A percentile compares a stretch with the other conserved stretches of the same genome.
Conservation (phyloP, 2,797 vertebrate genomes). For the Zenarchopterus dispar region DNA sequence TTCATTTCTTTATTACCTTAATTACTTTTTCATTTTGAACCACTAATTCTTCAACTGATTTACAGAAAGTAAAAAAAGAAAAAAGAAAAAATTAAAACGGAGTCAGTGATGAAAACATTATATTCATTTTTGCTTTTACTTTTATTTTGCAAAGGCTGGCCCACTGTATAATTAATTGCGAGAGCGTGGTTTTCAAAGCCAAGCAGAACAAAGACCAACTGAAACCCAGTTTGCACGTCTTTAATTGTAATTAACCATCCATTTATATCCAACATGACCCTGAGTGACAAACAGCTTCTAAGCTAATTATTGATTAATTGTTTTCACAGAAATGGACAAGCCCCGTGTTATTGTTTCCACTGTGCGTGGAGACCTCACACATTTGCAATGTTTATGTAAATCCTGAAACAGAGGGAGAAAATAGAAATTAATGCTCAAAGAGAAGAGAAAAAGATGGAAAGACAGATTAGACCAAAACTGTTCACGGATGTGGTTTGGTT, state of each 20-base stretch:
- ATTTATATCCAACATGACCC: slow-evolving; percentile 26
- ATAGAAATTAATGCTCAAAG: neutral
- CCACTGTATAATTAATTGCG: slow-evolving; percentile 29
- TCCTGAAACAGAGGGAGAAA: neutral
- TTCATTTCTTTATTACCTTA: no score
- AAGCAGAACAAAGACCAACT: slow-evolving; percentile 34
- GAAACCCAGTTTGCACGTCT: slow-evolving; percentile 20
- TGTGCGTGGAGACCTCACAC: neutral
- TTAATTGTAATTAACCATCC: slow-evolving; percentile 29
- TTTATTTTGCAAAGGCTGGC: slow-evolving; percentile 15
- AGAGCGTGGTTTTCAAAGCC: slow-evolving; percentile 22
- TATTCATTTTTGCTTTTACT: slow-evolving; percentile 16
- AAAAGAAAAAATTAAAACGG: neutral
- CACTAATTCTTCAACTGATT: no score
- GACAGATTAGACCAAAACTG: no score
- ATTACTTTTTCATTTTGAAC: no score
- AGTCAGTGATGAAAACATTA: slow-evolving; percentile 14
- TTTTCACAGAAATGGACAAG: slow-evolving; percentile 3
- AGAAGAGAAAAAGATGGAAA: neutral
- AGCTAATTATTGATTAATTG: slow-evolving; percentile 20
- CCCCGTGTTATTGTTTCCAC: neutral
- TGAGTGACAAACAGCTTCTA: slow-evolving; percentile 6
- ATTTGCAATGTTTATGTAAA: neutral
- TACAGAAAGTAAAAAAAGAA: neutral
- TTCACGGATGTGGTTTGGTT: no score